Conservation (phyloP, 2,797 vertebrate species). For the Sebastes reedi region DNA sequence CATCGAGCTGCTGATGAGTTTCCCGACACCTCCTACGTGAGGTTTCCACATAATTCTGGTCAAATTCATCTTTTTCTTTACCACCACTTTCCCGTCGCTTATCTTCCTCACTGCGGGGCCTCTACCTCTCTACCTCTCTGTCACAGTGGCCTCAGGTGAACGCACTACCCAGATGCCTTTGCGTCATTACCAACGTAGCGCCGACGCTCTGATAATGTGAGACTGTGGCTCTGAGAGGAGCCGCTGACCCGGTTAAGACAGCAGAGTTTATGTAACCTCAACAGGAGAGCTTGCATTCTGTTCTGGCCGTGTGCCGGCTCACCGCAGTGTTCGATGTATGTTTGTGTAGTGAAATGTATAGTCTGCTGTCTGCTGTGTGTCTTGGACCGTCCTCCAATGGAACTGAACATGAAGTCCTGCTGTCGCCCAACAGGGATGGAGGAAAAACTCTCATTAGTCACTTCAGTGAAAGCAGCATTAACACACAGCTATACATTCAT, state of each 20-base stretch:
- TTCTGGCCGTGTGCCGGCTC: conserved; percentile 11
- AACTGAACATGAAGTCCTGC: background rate
- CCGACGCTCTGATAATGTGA: background rate
- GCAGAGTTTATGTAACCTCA: conserved; percentile 37
- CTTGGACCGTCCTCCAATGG: background rate
- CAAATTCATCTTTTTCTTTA: background rate
- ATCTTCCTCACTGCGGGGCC: background rate
- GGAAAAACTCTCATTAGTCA: background rate
- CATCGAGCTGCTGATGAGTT: background rate
- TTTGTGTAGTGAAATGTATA: conserved; percentile 52
- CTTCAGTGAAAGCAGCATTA: background rate
- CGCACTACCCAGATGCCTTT: conserved; percentile 17
- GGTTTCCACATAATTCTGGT: background rate
- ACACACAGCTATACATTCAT: background rate
- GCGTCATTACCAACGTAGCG: conserved; percentile 16
- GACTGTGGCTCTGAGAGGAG: conserved; percentile 7
- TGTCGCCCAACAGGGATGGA: background rate
- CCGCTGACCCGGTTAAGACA: conserved; percentile 3
- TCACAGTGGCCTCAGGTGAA: conserved; percentile 10
- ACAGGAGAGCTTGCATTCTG: background rate
- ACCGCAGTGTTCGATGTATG: conserved; percentile 16
- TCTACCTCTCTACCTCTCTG: background rate
- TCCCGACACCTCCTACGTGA: background rate
- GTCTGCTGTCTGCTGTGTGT: conserved; percentile 42
- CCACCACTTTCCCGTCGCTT: background rate